Conservation (phyloP, 1,140 invertebrate species). For the Tigriopus japonicus region DNA sequence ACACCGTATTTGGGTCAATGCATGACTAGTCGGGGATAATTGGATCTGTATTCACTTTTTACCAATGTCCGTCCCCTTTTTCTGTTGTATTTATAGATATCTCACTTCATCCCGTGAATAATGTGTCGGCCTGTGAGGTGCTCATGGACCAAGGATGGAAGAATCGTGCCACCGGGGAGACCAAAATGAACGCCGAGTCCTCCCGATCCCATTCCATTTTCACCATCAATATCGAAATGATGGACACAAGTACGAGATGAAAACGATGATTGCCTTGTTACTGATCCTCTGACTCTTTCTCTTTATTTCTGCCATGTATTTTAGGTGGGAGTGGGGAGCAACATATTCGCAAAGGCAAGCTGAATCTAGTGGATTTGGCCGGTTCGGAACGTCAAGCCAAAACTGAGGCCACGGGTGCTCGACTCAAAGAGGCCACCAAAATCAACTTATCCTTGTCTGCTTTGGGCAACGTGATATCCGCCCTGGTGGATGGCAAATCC, state of each 20-base stretch:
- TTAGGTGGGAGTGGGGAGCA: conserved; percentile 19
- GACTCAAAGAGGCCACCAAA: conserved; percentile 80
- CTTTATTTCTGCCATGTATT: too few species aligned
- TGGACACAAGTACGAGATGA: conserved; percentile 25
- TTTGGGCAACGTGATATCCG: conserved; percentile 82
- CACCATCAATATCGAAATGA: conserved; percentile 64
- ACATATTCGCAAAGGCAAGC: conserved; percentile 49
- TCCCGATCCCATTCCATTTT: conserved; percentile 79
- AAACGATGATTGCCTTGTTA: too few species aligned
- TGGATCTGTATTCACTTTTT: too few species aligned
- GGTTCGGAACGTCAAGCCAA: conserved; percentile 70
- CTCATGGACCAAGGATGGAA: conserved; percentile 54
- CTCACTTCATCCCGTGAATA: conserved; percentile 51
- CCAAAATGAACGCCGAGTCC: conserved; percentile 68
- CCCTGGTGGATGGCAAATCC: conserved; percentile 69
- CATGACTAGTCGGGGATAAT: too few species aligned
- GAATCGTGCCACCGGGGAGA: conserved; percentile 51
- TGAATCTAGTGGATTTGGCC: conserved; percentile 77
- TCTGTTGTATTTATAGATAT: conserved; percentile 31
- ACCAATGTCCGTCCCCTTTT: too few species aligned
- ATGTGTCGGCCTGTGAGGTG: conserved; percentile 46
- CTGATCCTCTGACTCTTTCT: too few species aligned
- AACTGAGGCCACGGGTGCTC: conserved; percentile 62
- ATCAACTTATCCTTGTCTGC: conserved; percentile 87
- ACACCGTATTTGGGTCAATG: too few species aligned